These are phyloP conservation scores for Stigmatopora argus DNA, from an alignment of 2,113 vertebrate species.

Conservation along the genomic window DNA sequence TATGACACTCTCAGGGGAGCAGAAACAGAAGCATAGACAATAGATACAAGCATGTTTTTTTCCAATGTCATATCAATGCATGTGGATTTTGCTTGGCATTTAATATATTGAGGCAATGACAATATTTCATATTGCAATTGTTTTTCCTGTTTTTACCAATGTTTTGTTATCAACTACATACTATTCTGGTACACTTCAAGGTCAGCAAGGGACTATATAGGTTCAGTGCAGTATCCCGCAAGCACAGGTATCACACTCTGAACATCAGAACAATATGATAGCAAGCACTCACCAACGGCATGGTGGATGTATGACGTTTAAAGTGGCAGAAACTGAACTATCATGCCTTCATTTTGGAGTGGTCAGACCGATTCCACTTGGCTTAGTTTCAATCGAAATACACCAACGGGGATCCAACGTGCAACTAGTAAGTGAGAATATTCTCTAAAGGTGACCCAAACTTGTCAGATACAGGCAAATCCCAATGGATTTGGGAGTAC, in stretches of 20 bases:
- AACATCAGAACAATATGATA: constrained; percentile 36
- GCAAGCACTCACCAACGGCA: constrained; percentile 20
- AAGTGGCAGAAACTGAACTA: constrained; percentile 16
- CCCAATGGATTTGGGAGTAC: constrained; percentile 38
- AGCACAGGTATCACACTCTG: constrained; percentile 32
- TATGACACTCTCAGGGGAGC: background rate
- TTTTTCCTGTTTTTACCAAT: constrained; percentile 22
- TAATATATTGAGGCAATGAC: background rate
- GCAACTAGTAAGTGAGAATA: constrained; percentile 17
- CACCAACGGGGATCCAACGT: constrained; percentile 3
- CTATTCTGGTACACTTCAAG: constrained; percentile 24
- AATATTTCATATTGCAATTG: background rate
- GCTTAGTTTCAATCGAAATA: constrained; percentile 10
- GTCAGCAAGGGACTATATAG: constrained; percentile 28
- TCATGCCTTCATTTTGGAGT: background rate
- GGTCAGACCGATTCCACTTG: background rate
- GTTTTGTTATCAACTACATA: constrained; percentile 11
- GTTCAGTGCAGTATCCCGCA: constrained; percentile 31
- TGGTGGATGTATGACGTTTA: constrained; percentile 42
- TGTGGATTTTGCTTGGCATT: background rate
- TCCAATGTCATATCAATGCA: background rate
- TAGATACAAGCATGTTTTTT: background rate
- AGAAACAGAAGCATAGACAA: background rate
- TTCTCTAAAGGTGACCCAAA: constrained; percentile 29
- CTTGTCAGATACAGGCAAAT: constrained; percentile 34